Evolutionary conservation across 1,140 invertebrate genomes (phyloP), one percentile per base, ranked within the genome.

Genomic region (Zaprionus inermis): DNA sequence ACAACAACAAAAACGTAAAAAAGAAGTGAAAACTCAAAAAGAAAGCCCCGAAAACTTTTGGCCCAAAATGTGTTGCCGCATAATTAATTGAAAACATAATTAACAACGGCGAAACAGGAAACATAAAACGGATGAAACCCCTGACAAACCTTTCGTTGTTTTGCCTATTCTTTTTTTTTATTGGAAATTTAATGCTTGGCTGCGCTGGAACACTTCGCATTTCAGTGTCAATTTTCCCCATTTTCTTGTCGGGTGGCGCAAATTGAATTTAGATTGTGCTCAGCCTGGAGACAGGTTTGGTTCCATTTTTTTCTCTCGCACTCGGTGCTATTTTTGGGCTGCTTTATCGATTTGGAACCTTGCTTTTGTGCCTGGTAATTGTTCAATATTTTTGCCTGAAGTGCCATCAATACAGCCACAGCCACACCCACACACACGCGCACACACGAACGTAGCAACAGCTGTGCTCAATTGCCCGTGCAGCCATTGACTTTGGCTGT

Each of bases 71-170:
- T 85, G 81, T 71, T 78, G 74, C 59, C 66, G 85, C 84, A 89
- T 89, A 90, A 90, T 89, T 89, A 89, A 89, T 89, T 90, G 75
- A 84, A 89, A 89, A 90, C 76, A 89, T 90, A 89, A 89, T 89
- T 90, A 79, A 81, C 84, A 80, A 44, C 16, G 38, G n/a, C 38
- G 38, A 44, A 44, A 44, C 38, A 44, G 69, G 51, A 38, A 38
- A 20, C n/a, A n/a, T 2, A 5, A 54, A 32, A 34, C 10, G 12
- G 28, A 41, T 20, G 34, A 55, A 34, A 44, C 30, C 3, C 30
- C 52, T 46, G 11, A 61, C 51, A 44, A n/a, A 59, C 49, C 59
- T 44, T 69, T 67, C 36, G 41, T 46, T 68, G 28, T 46, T 55
- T 59, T 57, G 12, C 32, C 24, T 28, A 28, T 52, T 58, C 55